Percentiles rank a stretch among this genome's conserved stretches.
Conservation (phyloP, 2,888 invertebrate species). For the Enchytraeus crypticus region DNA sequence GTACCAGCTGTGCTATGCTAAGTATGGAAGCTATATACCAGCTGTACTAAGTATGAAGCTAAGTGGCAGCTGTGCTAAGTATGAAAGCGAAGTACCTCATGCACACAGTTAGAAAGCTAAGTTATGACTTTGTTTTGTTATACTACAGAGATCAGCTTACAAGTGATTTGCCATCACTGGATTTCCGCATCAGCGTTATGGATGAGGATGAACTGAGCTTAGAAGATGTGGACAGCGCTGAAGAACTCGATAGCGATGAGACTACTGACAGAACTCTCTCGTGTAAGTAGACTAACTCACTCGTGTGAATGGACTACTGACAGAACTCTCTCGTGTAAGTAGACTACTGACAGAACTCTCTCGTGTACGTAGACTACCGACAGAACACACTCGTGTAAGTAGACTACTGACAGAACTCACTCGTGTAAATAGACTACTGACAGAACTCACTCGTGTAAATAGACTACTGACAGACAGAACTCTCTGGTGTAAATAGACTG, state of each 20-base stretch:
- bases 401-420: not conserved
- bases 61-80: too few species aligned
- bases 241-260: constrained; percentile 29
- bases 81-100: too few species aligned
- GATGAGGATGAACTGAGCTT: constrained; percentile 73
- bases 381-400: not conserved
- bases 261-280: not conserved
- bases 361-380: not conserved
- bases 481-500: too few species aligned
- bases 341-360: not conserved
- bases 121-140: not conserved
- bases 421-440: not conserved
- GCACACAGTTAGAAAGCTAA: too few species aligned
- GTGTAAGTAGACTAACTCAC: not conserved
- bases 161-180: constrained; percentile 36
- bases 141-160: constrained; percentile 39
- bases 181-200: constrained; percentile 36
- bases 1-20: too few species aligned
- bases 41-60: too few species aligned
- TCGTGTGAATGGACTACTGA: not conserved
- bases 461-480: too few species aligned
- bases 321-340: not conserved
- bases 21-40: too few species aligned
- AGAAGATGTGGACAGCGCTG: constrained; percentile 50
- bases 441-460: too few species aligned